Percentiles rank a stretch among this genome's conserved stretches.
These are phyloP conservation scores for Pipistrellus pipistrellus DNA, from an alignment of 2,797 vertebrate genomes.

Conservation along the genomic window DNA sequence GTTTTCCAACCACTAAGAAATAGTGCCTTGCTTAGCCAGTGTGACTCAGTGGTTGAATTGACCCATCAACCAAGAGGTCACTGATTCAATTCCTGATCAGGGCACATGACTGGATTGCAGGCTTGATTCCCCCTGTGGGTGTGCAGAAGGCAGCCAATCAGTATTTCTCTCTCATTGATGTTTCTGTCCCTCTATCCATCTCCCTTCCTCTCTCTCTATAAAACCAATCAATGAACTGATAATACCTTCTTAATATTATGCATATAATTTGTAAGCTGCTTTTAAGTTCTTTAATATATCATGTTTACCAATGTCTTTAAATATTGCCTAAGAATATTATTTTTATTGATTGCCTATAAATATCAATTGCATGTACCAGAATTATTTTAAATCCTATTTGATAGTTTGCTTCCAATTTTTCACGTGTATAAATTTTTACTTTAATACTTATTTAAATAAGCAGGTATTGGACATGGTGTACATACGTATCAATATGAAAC, in stretches of 20 bases:
- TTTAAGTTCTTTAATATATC: slow-evolving; percentile 27
- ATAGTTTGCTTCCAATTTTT: slow-evolving; percentile 12
- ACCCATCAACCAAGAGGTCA: too few relatives aligned
- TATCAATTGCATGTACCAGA: not conserved
- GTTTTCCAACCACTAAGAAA: slow-evolving; percentile 31
- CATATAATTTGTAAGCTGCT: not conserved
- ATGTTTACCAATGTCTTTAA: not conserved
- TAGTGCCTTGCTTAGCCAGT: not conserved
- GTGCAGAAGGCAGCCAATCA: too few relatives aligned
- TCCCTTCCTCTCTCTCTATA: too few relatives aligned
- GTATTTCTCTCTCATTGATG: too few relatives aligned
- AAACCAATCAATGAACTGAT: too few relatives aligned
- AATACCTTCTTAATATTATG: slow-evolving; percentile 31
- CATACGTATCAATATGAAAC: not conserved
- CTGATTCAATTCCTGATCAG: too few relatives aligned
- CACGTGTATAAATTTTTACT: not conserved
- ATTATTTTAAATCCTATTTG: slow-evolving; percentile 34
- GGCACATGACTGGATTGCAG: too few relatives aligned
- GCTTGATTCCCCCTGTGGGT: too few relatives aligned
- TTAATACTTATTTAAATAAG: slow-evolving; percentile 49
- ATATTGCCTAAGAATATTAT: slow-evolving; percentile 19
- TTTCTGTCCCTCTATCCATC: too few relatives aligned
- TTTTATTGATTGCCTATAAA: not conserved
- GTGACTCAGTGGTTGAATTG: too few relatives aligned
- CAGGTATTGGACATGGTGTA: not conserved